Percentiles rank a stretch among this genome's conserved stretches.
Evolutionary conservation across 53 echinoderm and acorn worm genomes (phyloP).

Genomic region (Mesocentrotus franciscanus): DNA sequence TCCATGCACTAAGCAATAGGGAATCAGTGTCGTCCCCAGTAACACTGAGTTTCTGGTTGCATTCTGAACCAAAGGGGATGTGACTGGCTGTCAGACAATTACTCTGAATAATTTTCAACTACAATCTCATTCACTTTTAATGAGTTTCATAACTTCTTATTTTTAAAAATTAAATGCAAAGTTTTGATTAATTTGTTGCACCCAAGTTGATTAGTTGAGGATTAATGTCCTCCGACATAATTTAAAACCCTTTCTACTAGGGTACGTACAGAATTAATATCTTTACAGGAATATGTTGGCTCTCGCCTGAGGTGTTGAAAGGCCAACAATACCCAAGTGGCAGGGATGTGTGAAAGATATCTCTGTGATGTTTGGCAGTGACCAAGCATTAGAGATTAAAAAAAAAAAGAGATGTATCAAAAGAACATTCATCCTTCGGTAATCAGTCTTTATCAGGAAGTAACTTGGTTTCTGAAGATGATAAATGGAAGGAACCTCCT

Average conservation of each 20-base stretch:
- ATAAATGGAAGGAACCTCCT: not conserved
- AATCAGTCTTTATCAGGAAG: not conserved
- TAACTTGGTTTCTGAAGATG: not conserved
- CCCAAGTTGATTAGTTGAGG: too few relatives aligned
- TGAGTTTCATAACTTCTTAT: too few relatives aligned
- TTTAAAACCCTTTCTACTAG: too few relatives aligned
- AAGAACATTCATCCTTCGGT: not conserved
- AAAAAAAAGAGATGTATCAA: not conserved
- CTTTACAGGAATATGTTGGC: not conserved
- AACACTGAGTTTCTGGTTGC: not conserved
- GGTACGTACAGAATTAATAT: not conserved
- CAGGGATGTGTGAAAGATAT: not conserved
- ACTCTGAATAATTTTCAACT: not conserved
- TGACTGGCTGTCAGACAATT: too few relatives aligned
- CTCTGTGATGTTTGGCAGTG: not conserved
- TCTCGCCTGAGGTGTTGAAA: not conserved
- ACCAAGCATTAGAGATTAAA: not conserved
- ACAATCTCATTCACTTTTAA: too few relatives aligned
- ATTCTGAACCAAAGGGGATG: too few relatives aligned
- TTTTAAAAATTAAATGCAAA: too few relatives aligned
- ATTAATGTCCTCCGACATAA: too few relatives aligned
- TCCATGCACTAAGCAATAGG: not conserved
- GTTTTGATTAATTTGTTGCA: too few relatives aligned
- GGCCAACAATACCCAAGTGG: not conserved
- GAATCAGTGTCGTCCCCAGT: not conserved